Evolutionary conservation across 2,797 vertebrate species (phyloP), one percentile per base, ranked within the genome.

Genomic region (Margarornis squamiger): DNA sequence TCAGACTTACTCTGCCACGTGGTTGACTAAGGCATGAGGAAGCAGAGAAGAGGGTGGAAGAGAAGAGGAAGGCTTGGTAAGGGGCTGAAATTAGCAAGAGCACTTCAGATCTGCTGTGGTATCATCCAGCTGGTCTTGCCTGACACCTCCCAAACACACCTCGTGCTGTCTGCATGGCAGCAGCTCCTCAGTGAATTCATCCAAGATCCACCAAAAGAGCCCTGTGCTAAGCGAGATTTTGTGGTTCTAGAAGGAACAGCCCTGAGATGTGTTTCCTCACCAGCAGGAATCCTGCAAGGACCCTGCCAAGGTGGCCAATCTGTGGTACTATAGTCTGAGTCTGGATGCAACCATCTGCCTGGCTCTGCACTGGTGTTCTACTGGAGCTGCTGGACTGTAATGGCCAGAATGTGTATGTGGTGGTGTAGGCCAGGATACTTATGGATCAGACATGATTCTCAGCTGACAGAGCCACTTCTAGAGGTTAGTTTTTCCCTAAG

Each of bases 1-100:
- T 88, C 74, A 90, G 86, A 97, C 96, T 97, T 96, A 97, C 96
- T 92, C 48, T 0, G 5, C 51, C 77, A 67, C 14, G 41, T 34
- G 77, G 94, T 74, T 94, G 63, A 78, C 80, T 93, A 94, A 79
- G 61, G 61, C 93, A 95, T 68, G 52, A 95, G 83, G 88, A 95
- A 90, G 88, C 48, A 95, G 66, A 83, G 27, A 83, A 91, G 74
- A 86, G 24, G 20, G 32, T 51, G 61, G 65, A 89, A 96, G 51
- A 92, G 24, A 95, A 93, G 52, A 91, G 58, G 51, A 90, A 88
- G 41, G 57, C 77, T 12, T 77, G 61, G 45, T 93, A 90, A 86
- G 49, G 38, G 82, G 52, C 27, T 70, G 59, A 51, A 86, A 70
- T 79, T 26, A 72, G 70, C 62, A 88, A 86, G 14, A 83, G 23